These are phyloP conservation scores for Dasyornis broadbenti DNA, from an alignment of 2,113 vertebrate species.

Conservation along the genomic window DNA sequence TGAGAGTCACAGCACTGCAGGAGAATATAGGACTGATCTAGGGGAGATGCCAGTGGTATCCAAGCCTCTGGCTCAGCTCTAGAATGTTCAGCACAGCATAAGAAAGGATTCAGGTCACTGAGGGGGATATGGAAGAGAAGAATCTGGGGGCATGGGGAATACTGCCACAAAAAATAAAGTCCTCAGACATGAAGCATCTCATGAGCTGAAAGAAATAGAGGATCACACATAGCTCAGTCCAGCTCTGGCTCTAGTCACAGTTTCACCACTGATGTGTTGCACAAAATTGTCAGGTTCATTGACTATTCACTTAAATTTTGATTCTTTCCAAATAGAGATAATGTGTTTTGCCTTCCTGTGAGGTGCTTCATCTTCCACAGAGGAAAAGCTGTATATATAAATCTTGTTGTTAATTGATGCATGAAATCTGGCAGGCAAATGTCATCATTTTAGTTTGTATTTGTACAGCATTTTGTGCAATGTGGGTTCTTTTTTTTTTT, in stretches of 20 bases:
- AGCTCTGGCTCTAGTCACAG: not conserved
- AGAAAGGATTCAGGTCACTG: not conserved
- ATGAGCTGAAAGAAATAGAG: not conserved
- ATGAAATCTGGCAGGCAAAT: not conserved
- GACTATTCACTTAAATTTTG: not conserved
- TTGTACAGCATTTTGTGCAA: not conserved
- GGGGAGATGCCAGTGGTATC: rapidly evolving
- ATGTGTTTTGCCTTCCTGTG: not conserved
- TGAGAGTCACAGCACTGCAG: not conserved
- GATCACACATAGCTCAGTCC: not conserved
- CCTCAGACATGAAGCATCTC: not conserved
- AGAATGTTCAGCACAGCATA: rapidly evolving
- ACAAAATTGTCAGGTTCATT: not conserved
- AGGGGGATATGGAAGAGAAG: not conserved
- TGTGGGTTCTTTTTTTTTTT: not conserved
- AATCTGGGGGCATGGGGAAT: rapidly evolving
- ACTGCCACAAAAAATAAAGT: not conserved
- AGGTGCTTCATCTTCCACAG: not conserved
- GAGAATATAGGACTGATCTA: not conserved
- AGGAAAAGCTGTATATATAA: not conserved
- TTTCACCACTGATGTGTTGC: not conserved
- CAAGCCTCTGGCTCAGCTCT: rapidly evolving
- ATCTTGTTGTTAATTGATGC: not conserved
- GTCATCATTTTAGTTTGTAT: not conserved
- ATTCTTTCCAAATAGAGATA: not conserved